Percentiles rank a stretch among this genome's conserved stretches.
Evolutionary conservation across 2,797 vertebrate genomes (phyloP).

Genomic region (Lepilemur ruficaudatus): DNA sequence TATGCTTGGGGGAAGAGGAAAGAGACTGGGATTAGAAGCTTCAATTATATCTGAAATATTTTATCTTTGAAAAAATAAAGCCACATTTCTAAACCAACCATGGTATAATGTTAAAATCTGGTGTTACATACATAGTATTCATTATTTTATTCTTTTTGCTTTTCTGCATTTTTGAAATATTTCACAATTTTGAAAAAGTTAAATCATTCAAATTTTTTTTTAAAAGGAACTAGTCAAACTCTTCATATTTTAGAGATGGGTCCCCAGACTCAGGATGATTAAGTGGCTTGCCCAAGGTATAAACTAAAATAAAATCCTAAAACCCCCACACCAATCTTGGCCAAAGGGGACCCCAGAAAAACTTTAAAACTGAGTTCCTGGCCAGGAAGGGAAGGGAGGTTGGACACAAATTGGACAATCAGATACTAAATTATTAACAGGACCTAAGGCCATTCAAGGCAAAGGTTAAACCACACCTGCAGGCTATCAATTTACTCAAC

Average conservation of each 20-base stretch:
- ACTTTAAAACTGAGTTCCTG: too few species aligned
- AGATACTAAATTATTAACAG: too few species aligned
- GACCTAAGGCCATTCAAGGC: too few species aligned
- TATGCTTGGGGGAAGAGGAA: neutral
- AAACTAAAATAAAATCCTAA: too few species aligned
- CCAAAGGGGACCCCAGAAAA: too few species aligned
- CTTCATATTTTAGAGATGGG: neutral
- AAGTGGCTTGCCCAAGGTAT: neutral
- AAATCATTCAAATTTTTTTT: neutral
- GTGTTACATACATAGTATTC: neutral
- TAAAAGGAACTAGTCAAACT: neutral
- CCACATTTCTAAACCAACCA: neutral
- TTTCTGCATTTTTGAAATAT: neutral
- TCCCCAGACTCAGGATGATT: neutral
- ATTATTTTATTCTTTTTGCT: neutral
- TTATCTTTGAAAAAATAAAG: neutral
- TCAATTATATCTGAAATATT: neutral
- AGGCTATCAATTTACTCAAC: too few species aligned
- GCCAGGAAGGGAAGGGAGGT: too few species aligned
- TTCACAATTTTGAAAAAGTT: neutral
- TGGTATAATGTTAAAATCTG: conserved; percentile 2
- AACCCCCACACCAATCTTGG: too few species aligned
- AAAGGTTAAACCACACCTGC: too few species aligned
- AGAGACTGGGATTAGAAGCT: neutral
- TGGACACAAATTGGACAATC: too few species aligned